Conservation (phyloP, 2,113 vertebrate species). For the Tympanuchus pallidicinctus region DNA sequence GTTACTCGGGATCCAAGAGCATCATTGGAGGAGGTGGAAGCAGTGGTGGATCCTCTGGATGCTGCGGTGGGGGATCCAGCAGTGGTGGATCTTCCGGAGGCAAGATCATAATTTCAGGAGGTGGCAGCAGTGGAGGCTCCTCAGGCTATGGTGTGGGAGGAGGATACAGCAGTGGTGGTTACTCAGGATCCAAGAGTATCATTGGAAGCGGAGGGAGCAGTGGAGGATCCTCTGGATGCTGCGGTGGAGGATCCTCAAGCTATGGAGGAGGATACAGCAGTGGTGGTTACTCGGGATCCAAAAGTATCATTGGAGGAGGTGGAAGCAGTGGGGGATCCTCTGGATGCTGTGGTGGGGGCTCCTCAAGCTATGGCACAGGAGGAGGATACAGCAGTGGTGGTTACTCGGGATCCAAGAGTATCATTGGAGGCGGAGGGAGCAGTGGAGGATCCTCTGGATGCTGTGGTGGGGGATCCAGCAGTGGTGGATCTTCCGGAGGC, state of each 20-base stretch:
- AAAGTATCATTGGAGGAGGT: no score
- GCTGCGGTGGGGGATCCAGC: neutral
- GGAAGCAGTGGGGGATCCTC: neutral
- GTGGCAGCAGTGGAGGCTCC: no score
- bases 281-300: no score
- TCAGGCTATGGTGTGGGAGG: neutral
- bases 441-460: neutral
- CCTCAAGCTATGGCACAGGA: no score
- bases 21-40: neutral
- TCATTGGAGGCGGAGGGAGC: neutral
- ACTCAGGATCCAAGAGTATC: neutral
- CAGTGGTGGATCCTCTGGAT: neutral
- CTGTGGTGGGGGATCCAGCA: neutral
- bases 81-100: fast-evolving
- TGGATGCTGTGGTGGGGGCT: neutral
- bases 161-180: neutral
- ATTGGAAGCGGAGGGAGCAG: neutral
- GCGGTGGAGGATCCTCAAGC: no score
- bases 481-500: fast-evolving
- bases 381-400: neutral
- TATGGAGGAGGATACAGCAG: no score
- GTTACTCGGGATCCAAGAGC: neutral
- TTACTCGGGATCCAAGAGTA: neutral
- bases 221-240: neutral
- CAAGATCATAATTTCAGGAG: neutral